Conservation (phyloP, 2,797 vertebrate genomes). For the Rhinatrema bivittatum region DNA sequence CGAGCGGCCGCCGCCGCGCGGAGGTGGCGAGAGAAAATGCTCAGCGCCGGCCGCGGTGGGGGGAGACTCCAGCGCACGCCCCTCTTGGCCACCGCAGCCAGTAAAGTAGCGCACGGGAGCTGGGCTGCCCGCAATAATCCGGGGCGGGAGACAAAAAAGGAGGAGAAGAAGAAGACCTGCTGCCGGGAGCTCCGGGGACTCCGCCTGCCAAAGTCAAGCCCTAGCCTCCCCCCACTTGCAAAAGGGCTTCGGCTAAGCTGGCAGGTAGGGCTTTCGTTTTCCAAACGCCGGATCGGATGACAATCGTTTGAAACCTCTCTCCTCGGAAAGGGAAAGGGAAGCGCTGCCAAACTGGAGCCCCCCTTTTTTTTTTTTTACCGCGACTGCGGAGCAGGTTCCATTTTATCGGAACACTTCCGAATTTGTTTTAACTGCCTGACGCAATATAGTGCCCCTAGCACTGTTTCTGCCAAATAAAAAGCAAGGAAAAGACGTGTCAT, state of each 20-base stretch:
- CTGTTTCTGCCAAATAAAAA: too few relatives aligned
- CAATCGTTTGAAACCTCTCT: not conserved
- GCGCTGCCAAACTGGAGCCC: too few relatives aligned
- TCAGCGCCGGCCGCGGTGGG: conserved; percentile 81
- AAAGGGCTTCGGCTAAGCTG: too few relatives aligned
- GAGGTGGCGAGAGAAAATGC: conserved; percentile 87
- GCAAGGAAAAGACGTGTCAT: too few relatives aligned
- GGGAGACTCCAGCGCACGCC: conserved; percentile 64
- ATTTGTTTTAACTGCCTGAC: too few relatives aligned
- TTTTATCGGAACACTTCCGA: too few relatives aligned
- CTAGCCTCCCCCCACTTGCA: too few relatives aligned
- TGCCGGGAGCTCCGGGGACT: not conserved
- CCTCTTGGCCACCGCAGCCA: conserved; percentile 62
- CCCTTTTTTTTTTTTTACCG: too few relatives aligned
- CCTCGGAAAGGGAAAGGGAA: conserved; percentile 14
- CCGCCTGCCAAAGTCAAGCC: not conserved
- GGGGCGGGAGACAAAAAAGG: conserved; percentile 6
- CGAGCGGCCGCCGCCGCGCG: conserved; percentile 80
- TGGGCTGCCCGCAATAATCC: conserved; percentile 10
- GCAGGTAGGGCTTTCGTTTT: too few relatives aligned
- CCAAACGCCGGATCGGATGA: conserved; percentile 18
- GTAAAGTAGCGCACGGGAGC: conserved; percentile 76
- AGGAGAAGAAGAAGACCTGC: not conserved
- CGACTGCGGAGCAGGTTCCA: too few relatives aligned
- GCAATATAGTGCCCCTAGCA: too few relatives aligned